phyloP scores from a whole-genome alignment of 2,888 invertebrate species.

The Eupelmus urozonus region DNA sequence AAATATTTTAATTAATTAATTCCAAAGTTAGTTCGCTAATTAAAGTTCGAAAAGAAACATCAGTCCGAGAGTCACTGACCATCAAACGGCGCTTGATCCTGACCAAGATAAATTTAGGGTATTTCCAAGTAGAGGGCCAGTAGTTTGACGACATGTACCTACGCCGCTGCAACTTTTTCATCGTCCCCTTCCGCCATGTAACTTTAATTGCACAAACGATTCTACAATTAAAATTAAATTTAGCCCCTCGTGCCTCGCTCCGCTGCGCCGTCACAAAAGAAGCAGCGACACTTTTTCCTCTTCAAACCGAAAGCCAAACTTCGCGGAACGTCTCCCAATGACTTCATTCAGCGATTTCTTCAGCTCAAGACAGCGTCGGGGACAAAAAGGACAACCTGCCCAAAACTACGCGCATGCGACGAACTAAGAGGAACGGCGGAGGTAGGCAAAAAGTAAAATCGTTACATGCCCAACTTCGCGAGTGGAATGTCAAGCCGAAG shows the following conservation, averaged over 20 bases:
- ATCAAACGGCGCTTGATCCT: neutral
- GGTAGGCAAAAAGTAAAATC: neutral
- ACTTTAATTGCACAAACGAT: neutral
- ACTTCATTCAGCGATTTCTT: constrained; percentile 32
- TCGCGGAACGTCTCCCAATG: constrained; percentile 12
- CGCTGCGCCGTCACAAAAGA: neutral
- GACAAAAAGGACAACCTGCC: neutral
- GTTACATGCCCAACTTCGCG: neutral
- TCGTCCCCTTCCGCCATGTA: too few relatives aligned
- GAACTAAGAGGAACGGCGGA: too few relatives aligned
- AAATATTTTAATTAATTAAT: too few relatives aligned
- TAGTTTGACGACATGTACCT: too few relatives aligned
- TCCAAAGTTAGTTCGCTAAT: too few relatives aligned
- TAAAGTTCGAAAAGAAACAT: too few relatives aligned
- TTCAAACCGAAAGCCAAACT: neutral
- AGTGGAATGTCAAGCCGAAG: constrained; percentile 25
- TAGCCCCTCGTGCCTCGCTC: neutral
- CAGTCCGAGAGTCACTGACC: too few relatives aligned
- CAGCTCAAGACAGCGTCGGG: too few relatives aligned
- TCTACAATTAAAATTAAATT: constrained; percentile 36
- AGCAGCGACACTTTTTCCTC: neutral
- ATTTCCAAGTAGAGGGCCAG: too few relatives aligned
- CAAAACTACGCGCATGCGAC: too few relatives aligned
- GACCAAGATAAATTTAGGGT: neutral
- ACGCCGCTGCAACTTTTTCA: too few relatives aligned